Evolutionary conservation across 2,888 invertebrate species (phyloP), one percentile per base, ranked within the genome.

Genomic region (Patella ulyssiponensis): DNA sequence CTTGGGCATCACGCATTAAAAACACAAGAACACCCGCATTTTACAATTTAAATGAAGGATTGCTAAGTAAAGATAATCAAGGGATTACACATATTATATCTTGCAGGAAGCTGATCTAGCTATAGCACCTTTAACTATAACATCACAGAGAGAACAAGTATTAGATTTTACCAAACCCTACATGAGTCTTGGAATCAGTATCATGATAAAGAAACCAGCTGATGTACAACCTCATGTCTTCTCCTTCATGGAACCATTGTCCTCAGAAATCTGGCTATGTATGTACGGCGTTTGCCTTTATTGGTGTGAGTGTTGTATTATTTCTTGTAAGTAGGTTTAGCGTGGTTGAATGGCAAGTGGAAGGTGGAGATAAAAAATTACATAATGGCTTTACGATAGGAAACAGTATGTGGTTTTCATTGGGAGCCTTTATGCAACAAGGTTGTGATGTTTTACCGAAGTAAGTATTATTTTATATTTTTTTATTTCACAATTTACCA

Each of bases 81-180:
- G n/a, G n/a, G n/a, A n/a, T 44, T 44, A 44, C 9, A 64, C 23
- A 64, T n/a, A 20, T n/a, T n/a, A n/a, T 71, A 23, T 51, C 15
- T 78, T 81, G 1, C 84, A 91, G 91, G 97, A 97, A 93, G 98
- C 97, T 33, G 98, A 99, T 92, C 95, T 99, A 89, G 97, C 97
- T 0, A 95, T 99, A 79, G 98, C 98, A 53, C 96, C 98, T 64
- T 94, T 99, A 93, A 98, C 98, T 44, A 97, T 98, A 88, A 97
- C 97, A 69, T 95, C 96, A n/a, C 97, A 96, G 91, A 94, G 98
- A 69, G 98, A 98, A 92, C 94, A 96, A 83, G 97, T 98, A 81
- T 96, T 99, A 86, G 98, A 99, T 93, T 98, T 99, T 92, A 98
- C 96, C 89, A 98, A 98, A 92, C 98, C 99, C 7, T 99, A 98